These are phyloP conservation scores for Dermolepida albohirtum DNA, from an alignment of 2,888 invertebrate species.

Conservation along the genomic window DNA sequence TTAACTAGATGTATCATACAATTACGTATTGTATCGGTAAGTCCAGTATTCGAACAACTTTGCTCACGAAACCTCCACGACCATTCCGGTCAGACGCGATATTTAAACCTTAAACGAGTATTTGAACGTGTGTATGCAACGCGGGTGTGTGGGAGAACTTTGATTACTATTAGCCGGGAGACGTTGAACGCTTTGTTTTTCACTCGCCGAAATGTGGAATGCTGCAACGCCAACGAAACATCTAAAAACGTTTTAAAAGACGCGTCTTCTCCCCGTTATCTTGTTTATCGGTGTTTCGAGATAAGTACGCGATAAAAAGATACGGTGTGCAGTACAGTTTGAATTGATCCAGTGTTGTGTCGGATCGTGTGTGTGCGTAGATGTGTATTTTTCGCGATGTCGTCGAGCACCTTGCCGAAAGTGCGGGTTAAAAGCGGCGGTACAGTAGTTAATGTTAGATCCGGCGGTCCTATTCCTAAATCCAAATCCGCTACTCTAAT, in stretches of 20 bases:
- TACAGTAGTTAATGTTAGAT: conserved; percentile 54
- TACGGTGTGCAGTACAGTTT: not conserved
- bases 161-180: conserved; percentile 26
- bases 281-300: conserved; percentile 17
- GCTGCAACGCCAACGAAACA: conserved; percentile 15
- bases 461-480: conserved; percentile 47
- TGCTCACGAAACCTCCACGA: conserved; percentile 5
- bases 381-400: conserved; percentile 22
- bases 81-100: conserved; percentile 12
- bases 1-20: conserved; percentile 29
- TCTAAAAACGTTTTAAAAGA: not conserved
- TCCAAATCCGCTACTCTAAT: conserved; percentile 52
- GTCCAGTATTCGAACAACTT: conserved; percentile 6
- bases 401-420: conserved; percentile 55
- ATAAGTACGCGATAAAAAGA: too few species aligned
- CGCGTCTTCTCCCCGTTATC: not conserved
- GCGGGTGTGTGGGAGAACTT: conserved; percentile 26
- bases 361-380: conserved; percentile 19
- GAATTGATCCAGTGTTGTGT: conserved; percentile 11
- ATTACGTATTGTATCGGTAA: conserved; percentile 26
- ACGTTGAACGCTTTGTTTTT: conserved; percentile 16
- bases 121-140: conserved; percentile 6
- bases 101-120: conserved; percentile 27
- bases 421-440: conserved; percentile 60
- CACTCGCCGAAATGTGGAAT: conserved; percentile 26